A percentile compares a stretch with the other conserved stretches of the same genome.
phyloP scores from a whole-genome alignment of 2,888 invertebrate species.

The Nesidiocoris tenuis region DNA sequence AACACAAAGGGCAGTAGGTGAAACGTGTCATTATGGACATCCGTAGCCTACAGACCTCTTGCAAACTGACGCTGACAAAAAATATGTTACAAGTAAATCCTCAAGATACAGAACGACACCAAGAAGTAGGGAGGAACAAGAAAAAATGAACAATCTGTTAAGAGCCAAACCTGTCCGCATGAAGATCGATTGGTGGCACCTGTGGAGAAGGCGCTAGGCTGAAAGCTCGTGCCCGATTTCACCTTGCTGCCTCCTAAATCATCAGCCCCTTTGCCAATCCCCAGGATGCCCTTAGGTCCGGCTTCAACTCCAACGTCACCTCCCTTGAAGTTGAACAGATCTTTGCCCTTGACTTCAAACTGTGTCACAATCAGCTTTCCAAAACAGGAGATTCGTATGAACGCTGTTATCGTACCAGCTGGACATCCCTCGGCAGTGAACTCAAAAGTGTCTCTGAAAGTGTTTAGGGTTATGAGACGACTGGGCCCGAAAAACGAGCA shows the following conservation, averaged over 20 bases:
- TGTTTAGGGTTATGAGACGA: not conserved
- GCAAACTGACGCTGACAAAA: too few species aligned
- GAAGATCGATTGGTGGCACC: too few species aligned
- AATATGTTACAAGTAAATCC: too few species aligned
- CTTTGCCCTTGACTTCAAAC: conserved; percentile 49
- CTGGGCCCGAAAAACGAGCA: not conserved
- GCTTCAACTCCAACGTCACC: not conserved
- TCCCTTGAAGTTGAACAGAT: conserved; percentile 28
- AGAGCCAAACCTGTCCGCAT: too few species aligned
- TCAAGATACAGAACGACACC: too few species aligned
- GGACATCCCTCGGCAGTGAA: conserved; percentile 48
- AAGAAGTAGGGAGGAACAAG: too few species aligned
- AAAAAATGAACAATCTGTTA: too few species aligned
- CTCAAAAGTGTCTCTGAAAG: conserved; percentile 41
- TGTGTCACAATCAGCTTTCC: conserved; percentile 53
- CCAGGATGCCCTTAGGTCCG: not conserved
- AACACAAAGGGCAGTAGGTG: too few species aligned
- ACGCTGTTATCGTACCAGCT: conserved; percentile 52
- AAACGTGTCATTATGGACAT: too few species aligned
- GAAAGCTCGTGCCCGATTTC: not conserved
- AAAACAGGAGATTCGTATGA: conserved; percentile 52
- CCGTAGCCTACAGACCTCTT: too few species aligned
- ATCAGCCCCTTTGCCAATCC: conserved; percentile 7
- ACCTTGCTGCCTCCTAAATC: conserved; percentile 9
- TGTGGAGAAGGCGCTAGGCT: too few species aligned